Evolutionary conservation across 1,140 invertebrate species (phyloP), one percentile per base, ranked within the genome.

Genomic region (Plodia interpunctella): DNA sequence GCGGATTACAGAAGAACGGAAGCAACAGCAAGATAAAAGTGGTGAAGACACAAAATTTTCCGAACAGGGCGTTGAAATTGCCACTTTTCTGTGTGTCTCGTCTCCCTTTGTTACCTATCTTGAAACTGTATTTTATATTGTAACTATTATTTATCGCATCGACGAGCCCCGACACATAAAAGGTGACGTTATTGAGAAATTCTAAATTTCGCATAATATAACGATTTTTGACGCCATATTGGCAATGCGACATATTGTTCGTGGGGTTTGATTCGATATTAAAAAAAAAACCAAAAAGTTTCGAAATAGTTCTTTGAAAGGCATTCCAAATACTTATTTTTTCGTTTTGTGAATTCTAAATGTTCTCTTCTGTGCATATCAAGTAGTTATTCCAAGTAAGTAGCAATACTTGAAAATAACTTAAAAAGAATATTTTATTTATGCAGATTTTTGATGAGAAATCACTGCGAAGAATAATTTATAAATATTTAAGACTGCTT

Each of bases 51-150:
- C 60, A 59, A 74, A 74, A 75, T 71, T 76, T 76, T 67, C 38
- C 15, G 72, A 70, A 64, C 72, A 69, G 59, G 63, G 76, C 73
- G 68, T 65, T 62, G 76, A 83, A 81, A 85, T 83, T 85, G 80
- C 75, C 76, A 80, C 77, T 80, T 85, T 76, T 67, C 72, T 64
- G 74, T 70, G 66, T 68, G 78, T 75, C 64, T 74, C 65, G 66
- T 62, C 68, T 74, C 69, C 70, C 66, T 74, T 78, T 79, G 65
- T 62, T 66, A 61, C 58, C 62, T 57, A 59, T 53, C 58, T 66
- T 68, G 70, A 67, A 60, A 60, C 65, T 65, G 69, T 62, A 72
- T 69, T 70, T 68, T 68, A 65, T 70, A 66, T 70, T 63, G 63
- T 70, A 72, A 66, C 64, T 59, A 66, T 66, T 66, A 66, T 66